Percentiles rank a stretch among this genome's conserved stretches.
Conservation (phyloP, 53 echinoderm and acorn worm species). For the Echinarachnius parma region DNA sequence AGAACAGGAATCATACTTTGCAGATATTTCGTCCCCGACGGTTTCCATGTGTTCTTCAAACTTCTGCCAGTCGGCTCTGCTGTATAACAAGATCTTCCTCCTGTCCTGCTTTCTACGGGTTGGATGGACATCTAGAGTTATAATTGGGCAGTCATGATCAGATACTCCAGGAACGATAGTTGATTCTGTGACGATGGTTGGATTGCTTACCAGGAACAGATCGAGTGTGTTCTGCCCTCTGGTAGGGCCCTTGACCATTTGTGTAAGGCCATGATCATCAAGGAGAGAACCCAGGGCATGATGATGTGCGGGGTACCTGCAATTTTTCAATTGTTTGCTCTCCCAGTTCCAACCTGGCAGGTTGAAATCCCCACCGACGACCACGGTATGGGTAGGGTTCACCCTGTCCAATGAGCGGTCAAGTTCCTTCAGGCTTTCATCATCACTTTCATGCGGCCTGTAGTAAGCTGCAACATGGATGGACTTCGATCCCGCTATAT, state of each 20-base stretch:
- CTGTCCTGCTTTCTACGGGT: neutral
- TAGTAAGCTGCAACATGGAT: conserved; percentile 22
- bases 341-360: conserved; percentile 32
- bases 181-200: neutral
- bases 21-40: neutral
- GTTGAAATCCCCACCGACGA: conserved; percentile 11
- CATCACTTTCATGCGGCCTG: conserved; percentile 12
- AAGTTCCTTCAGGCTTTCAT: neutral
- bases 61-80: conserved; percentile 24
- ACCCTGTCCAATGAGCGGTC: neutral
- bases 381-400: neutral
- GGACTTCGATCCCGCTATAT: conserved; percentile 12
- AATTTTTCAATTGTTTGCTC: neutral
- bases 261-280: conserved; percentile 19
- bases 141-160: conserved; percentile 24
- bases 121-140: conserved; percentile 11
- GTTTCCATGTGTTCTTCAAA: neutral
- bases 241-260: conserved; percentile 10
- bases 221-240: conserved; percentile 21
- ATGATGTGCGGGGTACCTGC: neutral
- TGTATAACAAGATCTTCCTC: conserved; percentile 13
- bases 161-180: conserved; percentile 15
- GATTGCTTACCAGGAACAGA: conserved; percentile 1
- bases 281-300: conserved; percentile 2
- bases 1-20: conserved; percentile 1